Base-by-base conservation (phyloP, 2,888 invertebrate species). In the Colletes collaris region DNA sequence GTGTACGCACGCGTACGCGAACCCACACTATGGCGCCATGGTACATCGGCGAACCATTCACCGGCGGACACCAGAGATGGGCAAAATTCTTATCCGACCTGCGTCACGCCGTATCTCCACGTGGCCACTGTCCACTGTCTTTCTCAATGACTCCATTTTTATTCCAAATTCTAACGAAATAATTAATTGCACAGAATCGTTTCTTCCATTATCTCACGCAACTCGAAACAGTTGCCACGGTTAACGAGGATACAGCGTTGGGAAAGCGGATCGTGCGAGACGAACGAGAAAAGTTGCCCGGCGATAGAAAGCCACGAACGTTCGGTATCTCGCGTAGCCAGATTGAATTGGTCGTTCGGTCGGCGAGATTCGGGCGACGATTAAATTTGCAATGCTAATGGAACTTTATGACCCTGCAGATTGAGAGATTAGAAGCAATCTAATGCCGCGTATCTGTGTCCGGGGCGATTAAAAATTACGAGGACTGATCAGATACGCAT, bases 301-400 rank as follows among this genome's bases (percentile, higher is more conserved):
- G 16, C 16, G 16, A 16, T 16, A 16, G 16, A 44, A 44, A 44
- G 53, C 49, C 62, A 5, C 13, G 7, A 52, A 71, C 56, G 27
- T 44, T 63, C 27, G 19, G 50, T 63, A 63, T 63, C 58, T 13
- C 50, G 4, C 44, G 10, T 27, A 10, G 62, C 40, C 27, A 11
- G 37, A 16, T 10, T 40, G n/a, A 59, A 64, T 53, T 52, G 35
- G 16, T 44, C 10, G 68, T 37, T 52, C 11, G 35, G 11, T 13
- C 37, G 52, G 3, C 49, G 58, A 63, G 66, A 73, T 67, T 52
- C 67, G 16, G 50, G 44, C 68, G 62, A 46, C 67, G 67, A 67
- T 70, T 65, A 60, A 55, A 80, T 80, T 80, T 62, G 79, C 79
- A 80, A 73, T 77, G 64, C 79, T 73, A 76, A 80, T 77, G 69